Conservation (phyloP, 2,797 vertebrate genomes). For the Petrocephalus sullivani region DNA sequence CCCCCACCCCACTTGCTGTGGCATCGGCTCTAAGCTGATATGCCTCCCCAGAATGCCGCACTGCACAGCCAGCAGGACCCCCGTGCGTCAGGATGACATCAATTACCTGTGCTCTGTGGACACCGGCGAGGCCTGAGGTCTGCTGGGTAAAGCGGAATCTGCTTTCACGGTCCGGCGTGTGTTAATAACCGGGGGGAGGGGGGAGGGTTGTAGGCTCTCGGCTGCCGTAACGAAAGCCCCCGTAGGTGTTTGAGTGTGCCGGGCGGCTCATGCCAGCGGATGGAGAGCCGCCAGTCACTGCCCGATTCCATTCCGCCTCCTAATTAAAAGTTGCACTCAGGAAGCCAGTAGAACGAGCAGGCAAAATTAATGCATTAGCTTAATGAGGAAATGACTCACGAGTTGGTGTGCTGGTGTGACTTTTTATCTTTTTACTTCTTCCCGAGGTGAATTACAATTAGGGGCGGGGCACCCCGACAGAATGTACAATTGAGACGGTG, state of each 20-base stretch:
- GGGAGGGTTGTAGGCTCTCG: background rate
- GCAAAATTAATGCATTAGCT: background rate
- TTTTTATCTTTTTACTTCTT: background rate
- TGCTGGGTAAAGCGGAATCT: background rate
- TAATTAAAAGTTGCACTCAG: constrained; percentile 4
- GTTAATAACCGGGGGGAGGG: background rate
- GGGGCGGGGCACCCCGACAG: background rate
- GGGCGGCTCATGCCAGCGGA: background rate
- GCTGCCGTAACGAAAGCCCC: background rate
- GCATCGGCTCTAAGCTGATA: constrained; percentile 32
- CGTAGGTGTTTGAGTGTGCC: background rate
- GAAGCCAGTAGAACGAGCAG: background rate
- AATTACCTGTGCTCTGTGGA: constrained; percentile 41
- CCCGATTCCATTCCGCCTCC: background rate
- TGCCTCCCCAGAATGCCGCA: constrained; percentile 36
- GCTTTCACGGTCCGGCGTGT: background rate
- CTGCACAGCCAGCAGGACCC: constrained; percentile 32
- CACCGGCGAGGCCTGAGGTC: background rate
- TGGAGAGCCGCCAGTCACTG: background rate
- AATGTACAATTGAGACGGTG: background rate
- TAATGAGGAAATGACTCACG: background rate
- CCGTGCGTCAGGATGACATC: constrained; percentile 53
- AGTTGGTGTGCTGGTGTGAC: too few relatives aligned
- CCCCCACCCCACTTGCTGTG: constrained; percentile 15
- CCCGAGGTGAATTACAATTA: background rate